phyloP scores from a whole-genome alignment of 2,888 invertebrate species.

The Theristus sp. region DNA sequence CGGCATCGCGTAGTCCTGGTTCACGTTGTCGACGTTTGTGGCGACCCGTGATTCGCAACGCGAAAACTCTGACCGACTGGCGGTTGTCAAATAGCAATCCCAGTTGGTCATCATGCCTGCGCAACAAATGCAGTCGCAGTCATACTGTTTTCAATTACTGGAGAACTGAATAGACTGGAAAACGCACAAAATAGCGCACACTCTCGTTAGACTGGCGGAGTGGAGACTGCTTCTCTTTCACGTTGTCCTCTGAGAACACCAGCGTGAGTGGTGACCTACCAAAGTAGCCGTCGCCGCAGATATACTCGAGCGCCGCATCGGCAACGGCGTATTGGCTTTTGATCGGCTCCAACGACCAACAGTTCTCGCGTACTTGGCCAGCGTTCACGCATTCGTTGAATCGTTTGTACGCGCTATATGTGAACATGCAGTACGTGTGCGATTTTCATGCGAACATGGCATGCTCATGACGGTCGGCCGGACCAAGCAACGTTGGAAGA shows the following conservation, averaged over 20 bases:
- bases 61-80: slow-evolving; percentile 12
- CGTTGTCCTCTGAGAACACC: too few relatives aligned
- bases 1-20: too few relatives aligned
- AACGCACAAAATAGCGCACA: too few relatives aligned
- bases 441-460: neutral
- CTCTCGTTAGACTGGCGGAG: too few relatives aligned
- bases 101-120: slow-evolving; percentile 16
- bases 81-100: slow-evolving; percentile 15
- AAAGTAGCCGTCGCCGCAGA: slow-evolving; percentile 16
- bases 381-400: slow-evolving; percentile 14
- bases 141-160: neutral
- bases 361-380: slow-evolving; percentile 13
- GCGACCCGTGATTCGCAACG: slow-evolving; percentile 13
- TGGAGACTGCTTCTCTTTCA: too few relatives aligned
- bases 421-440: neutral
- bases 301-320: slow-evolving; percentile 14
- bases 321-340: slow-evolving; percentile 14
- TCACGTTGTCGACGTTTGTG: too few relatives aligned
- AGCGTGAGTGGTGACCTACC: too few relatives aligned
- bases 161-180: too few relatives aligned
- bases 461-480: too few relatives aligned
- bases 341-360: slow-evolving; percentile 14
- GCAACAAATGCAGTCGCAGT: neutral
- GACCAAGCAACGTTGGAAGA: neutral
- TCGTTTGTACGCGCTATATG: slow-evolving; percentile 14